Percentiles rank a stretch among this genome's conserved stretches.
These are phyloP conservation scores for Pempheris klunzingeri DNA, from an alignment of 2,797 vertebrate species.

Conservation along the genomic window DNA sequence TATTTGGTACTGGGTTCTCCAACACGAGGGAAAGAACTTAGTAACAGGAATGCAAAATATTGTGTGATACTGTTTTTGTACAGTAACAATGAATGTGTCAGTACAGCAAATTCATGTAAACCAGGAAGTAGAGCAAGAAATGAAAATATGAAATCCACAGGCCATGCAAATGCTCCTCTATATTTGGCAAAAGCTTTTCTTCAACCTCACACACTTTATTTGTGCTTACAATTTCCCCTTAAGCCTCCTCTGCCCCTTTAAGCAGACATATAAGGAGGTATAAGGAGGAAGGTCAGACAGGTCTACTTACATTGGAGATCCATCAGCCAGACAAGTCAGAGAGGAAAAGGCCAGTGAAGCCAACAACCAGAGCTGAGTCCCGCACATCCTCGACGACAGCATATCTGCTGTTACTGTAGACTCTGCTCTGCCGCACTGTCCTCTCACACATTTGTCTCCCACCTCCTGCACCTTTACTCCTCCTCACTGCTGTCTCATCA, in stretches of 20 bases:
- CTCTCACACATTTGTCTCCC: background rate
- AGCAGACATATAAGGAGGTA: background rate
- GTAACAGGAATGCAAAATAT: background rate
- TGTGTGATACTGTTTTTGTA: too few species aligned
- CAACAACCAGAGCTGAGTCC: background rate
- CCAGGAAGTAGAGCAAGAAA: background rate
- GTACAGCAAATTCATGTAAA: background rate
- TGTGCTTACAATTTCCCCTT: background rate
- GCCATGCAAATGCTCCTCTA: background rate
- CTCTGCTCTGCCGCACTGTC: background rate
- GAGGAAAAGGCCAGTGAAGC: background rate
- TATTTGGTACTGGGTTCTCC: background rate
- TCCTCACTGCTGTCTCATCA: background rate
- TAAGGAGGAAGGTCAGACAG: background rate
- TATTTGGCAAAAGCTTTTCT: background rate
- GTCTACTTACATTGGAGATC: constrained; percentile 6
- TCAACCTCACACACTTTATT: background rate
- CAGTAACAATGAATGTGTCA: too few species aligned
- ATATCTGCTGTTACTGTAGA: background rate
- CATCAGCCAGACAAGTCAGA: constrained; percentile 2
- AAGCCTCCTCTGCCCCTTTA: background rate
- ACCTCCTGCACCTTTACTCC: background rate
- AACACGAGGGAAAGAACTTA: background rate
- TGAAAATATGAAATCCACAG: background rate
- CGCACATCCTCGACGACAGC: background rate